Base-by-base conservation (phyloP, 2,113 vertebrate genomes). In the Peromyscus leucopus region DNA sequence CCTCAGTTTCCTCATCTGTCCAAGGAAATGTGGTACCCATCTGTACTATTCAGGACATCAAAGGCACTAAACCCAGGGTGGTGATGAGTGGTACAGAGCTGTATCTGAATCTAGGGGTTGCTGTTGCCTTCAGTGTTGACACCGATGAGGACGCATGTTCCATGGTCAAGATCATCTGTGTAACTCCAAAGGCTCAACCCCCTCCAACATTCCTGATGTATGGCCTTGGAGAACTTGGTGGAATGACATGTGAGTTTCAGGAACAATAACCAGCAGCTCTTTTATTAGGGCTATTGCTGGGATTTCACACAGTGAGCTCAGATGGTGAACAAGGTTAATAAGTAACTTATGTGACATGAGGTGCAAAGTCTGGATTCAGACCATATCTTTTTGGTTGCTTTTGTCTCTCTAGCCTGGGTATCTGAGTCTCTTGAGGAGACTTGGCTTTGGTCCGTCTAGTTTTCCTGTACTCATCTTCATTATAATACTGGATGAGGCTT, bases 91-190 rank as follows among this genome's bases (percentile, higher is more conserved):
- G 71, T 21, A 8, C 15, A 15, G 61, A 26, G 6, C 22, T n/a
- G 4, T 4, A 63, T 39, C 39, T 26, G 15, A 21, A 17, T 8
- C 61, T 26, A 65, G n/a, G 31, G 55, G 51, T 22, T 79, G 12
- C 24, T 26, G 2, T 28, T 57, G 33, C 33, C 24, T 57, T 57
- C 22, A 4, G 31, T 76, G 33, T n/a, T 51, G 28, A 33, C 22
- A 3, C 7, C 5, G 5, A 10, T 31, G 1, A 5, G 10, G 26
- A 22, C 17, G 22, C 17, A 24, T 24, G 59, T 9, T 5, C 3
- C 17, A 24, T 24, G 59, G 13, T 5, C 3, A 3, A 48, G 36
- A 31, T 33, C 28, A 48, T 12, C 9, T 11, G 0, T 31, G 26
- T 28, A n/a, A 57, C 57, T 48, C 61, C 59, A 59, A 21, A 5